Conservation (phyloP, 1,140 invertebrate species). For the Hylaeus anthracinus region DNA sequence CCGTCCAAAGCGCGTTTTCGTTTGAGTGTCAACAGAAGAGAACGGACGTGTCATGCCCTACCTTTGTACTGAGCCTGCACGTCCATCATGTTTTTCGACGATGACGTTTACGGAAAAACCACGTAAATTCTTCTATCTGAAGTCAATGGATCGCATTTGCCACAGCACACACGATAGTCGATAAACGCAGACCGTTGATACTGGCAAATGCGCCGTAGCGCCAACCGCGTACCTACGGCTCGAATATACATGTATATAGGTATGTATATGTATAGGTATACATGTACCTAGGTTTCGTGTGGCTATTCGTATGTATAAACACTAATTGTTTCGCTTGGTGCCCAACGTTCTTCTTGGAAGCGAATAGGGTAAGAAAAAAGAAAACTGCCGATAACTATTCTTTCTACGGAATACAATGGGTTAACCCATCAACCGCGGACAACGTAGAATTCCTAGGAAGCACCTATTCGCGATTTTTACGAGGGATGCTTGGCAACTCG, state of each 20-base stretch:
- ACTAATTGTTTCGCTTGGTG: neutral
- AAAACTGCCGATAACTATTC: neutral
- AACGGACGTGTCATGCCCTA: slow-evolving; percentile 42
- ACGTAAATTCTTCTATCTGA: slow-evolving; percentile 27
- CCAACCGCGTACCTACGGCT: slow-evolving; percentile 27
- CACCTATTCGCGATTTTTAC: too few species aligned
- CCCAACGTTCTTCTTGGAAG: neutral
- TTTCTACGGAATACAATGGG: neutral
- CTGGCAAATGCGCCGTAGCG: slow-evolving; percentile 73
- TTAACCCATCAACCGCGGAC: too few species aligned
- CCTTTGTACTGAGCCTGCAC: slow-evolving; percentile 73
- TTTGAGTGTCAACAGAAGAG: neutral
- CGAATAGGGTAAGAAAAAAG: neutral
- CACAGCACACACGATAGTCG: slow-evolving; percentile 64
- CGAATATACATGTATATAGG: neutral
- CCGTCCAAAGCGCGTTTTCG: neutral
- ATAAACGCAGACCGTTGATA: slow-evolving; percentile 69
- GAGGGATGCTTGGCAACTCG: too few species aligned
- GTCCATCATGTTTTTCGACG: slow-evolving; percentile 64
- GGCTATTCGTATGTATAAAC: neutral
- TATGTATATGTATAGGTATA: neutral
- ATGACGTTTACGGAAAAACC: slow-evolving; percentile 39
- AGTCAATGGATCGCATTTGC: slow-evolving; percentile 67
- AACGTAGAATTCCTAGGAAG: too few species aligned
- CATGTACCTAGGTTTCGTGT: neutral